phyloP scores from a whole-genome alignment of 2,113 vertebrate species.

The Tragelaphus imberbis region DNA sequence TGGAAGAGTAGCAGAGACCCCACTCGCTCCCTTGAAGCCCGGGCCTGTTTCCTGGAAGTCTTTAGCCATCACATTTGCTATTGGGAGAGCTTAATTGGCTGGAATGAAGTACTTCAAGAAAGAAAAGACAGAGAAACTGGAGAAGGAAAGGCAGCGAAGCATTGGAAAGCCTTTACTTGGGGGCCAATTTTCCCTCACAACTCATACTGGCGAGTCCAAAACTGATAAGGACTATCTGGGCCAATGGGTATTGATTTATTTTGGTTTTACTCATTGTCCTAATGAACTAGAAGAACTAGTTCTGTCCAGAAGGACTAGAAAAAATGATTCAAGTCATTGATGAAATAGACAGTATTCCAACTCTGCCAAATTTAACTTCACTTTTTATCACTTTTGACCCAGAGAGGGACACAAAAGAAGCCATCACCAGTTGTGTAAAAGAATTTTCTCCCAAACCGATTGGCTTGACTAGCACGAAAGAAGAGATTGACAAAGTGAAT shows the following conservation, averaged over 20 bases:
- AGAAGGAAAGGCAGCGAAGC: slow-evolving; percentile 85
- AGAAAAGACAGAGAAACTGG: slow-evolving; percentile 86
- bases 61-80: slow-evolving; percentile 85
- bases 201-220: slow-evolving; percentile 85
- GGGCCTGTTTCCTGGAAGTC: slow-evolving; percentile 94
- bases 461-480: slow-evolving; percentile 88
- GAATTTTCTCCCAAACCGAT: slow-evolving; percentile 95
- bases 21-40: not conserved
- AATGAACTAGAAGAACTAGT: slow-evolving; percentile 82
- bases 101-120: slow-evolving; percentile 91
- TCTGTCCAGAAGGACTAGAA: slow-evolving; percentile 89
- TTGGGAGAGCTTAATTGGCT: slow-evolving; percentile 87
- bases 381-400: slow-evolving; percentile 97
- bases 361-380: slow-evolving; percentile 90
- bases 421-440: slow-evolving; percentile 91
- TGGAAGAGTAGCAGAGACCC: not conserved
- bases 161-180: slow-evolving; percentile 91
- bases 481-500: slow-evolving; percentile 86
- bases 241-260: slow-evolving; percentile 95
- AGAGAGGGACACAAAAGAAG: slow-evolving; percentile 89
- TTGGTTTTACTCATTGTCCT: slow-evolving; percentile 97
- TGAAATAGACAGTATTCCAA: slow-evolving; percentile 87
- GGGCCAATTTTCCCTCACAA: slow-evolving; percentile 90
- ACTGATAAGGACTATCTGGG: slow-evolving; percentile 89
- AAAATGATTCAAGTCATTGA: slow-evolving; percentile 95